Conservation (phyloP, 2,888 invertebrate genomes). For the Sinodicranocentrus sp. region DNA sequence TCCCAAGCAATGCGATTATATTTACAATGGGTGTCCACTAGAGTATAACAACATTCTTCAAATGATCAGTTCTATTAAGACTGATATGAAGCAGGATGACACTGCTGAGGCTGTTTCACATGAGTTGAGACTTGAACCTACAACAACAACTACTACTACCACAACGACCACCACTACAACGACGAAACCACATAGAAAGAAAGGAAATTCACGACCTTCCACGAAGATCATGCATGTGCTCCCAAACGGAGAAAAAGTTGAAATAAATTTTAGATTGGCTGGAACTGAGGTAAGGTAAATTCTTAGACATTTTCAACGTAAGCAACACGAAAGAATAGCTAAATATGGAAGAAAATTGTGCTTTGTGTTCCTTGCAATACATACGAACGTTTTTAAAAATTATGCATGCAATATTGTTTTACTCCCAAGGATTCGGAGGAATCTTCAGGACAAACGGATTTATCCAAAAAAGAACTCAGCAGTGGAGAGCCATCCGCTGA, state of each 20-base stretch:
- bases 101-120: conserved; percentile 59
- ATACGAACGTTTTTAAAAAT: too few relatives aligned
- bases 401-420: background rate
- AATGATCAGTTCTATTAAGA: conserved; percentile 64
- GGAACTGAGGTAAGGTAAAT: conserved; percentile 70
- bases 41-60: conserved; percentile 62
- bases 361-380: too few relatives aligned
- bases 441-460: conserved; percentile 50
- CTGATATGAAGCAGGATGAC: conserved; percentile 53
- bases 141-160: conserved; percentile 22
- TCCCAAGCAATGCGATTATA: conserved; percentile 68
- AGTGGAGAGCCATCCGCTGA: conserved; percentile 33
- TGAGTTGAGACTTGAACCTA: conserved; percentile 55
- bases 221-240: conserved; percentile 68
- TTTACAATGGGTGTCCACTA: conserved; percentile 69
- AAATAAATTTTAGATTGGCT: conserved; percentile 69
- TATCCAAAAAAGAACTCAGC: conserved; percentile 39
- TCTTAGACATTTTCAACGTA: background rate
- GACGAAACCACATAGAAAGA: conserved; percentile 38
- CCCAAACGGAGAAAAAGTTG: conserved; percentile 71
- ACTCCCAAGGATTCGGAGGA: conserved; percentile 58
- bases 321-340: background rate
- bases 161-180: conserved; percentile 54
- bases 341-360: background rate
- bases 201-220: conserved; percentile 55